A percentile compares a stretch with the other conserved stretches of the same genome.
These are phyloP conservation scores for Poecilia latipinna DNA, from an alignment of 2,113 vertebrate genomes.

Conservation along the genomic window DNA sequence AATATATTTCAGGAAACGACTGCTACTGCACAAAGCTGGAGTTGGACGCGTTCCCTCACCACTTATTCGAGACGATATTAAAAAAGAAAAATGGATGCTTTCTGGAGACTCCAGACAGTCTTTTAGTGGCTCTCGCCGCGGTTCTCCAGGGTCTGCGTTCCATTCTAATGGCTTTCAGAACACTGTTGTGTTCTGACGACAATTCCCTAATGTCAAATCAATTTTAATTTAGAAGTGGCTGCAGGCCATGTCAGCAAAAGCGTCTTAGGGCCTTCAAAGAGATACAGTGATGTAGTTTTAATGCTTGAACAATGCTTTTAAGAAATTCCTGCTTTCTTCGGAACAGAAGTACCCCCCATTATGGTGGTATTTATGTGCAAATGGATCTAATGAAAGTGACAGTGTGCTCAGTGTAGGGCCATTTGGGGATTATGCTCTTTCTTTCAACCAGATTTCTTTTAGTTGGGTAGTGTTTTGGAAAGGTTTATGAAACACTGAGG, in stretches of 20 bases:
- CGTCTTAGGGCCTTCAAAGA: conserved; percentile 40
- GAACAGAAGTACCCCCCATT: background rate
- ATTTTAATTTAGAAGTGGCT: conserved; percentile 67
- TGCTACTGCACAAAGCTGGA: background rate
- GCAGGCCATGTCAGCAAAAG: conserved; percentile 58
- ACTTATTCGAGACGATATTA: background rate
- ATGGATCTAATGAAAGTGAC: conserved; percentile 19
- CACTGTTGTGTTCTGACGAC: conserved; percentile 26
- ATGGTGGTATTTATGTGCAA: background rate
- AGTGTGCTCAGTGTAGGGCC: conserved; percentile 5
- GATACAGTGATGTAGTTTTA: conserved; percentile 25
- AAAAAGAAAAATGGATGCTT: background rate
- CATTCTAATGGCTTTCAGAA: conserved; percentile 39
- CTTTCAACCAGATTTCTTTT: background rate
- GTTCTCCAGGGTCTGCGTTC: conserved; percentile 20
- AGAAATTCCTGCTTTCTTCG: conserved; percentile 21
- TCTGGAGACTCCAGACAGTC: background rate
- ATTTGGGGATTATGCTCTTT: background rate
- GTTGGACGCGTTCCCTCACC: background rate
- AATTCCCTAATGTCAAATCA: conserved; percentile 69
- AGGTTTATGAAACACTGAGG: background rate
- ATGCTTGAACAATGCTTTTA: conserved; percentile 22
- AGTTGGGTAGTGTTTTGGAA: background rate
- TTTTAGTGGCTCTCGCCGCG: background rate
- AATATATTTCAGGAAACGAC: background rate